A percentile compares a stretch with the other conserved stretches of the same genome.
These are phyloP conservation scores for Nomada ferruginata DNA, from an alignment of 2,888 invertebrate species.

Conservation along the genomic window DNA sequence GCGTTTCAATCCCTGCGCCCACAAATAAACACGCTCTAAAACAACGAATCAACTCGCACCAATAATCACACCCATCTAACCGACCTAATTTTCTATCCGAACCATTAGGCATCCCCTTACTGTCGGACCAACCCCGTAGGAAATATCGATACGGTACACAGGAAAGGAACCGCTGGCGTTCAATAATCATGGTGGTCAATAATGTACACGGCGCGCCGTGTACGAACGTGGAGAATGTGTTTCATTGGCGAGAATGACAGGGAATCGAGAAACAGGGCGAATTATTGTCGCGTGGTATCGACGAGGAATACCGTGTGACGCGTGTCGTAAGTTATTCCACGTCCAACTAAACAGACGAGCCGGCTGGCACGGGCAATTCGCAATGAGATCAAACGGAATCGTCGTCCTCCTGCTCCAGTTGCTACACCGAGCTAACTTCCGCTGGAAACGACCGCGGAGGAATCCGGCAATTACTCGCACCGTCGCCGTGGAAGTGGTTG, in stretches of 20 bases:
- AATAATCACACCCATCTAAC: not conserved
- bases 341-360: not conserved
- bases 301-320: slow-evolving; percentile 6
- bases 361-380: slow-evolving; percentile 17
- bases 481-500: too few relatives aligned
- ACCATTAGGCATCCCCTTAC: not conserved
- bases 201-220: not conserved
- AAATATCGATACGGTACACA: not conserved
- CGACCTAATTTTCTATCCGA: slow-evolving; percentile 1
- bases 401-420: too few relatives aligned
- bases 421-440: too few relatives aligned
- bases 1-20: not conserved
- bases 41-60: slow-evolving; percentile 15
- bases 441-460: too few relatives aligned
- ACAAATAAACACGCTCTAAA: slow-evolving; percentile 5
- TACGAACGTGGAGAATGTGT: not conserved
- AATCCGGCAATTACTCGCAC: too few relatives aligned
- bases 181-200: not conserved
- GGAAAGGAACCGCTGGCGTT: not conserved
- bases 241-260: not conserved
- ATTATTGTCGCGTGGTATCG: slow-evolving; percentile 21
- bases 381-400: slow-evolving; percentile 34
- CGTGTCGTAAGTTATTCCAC: slow-evolving; percentile 15
- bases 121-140: not conserved
- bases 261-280: slow-evolving; percentile 8